A percentile compares a stretch with the other conserved stretches of the same genome.
Conservation (phyloP, 2,113 vertebrate genomes). For the Nasalis larvatus region DNA sequence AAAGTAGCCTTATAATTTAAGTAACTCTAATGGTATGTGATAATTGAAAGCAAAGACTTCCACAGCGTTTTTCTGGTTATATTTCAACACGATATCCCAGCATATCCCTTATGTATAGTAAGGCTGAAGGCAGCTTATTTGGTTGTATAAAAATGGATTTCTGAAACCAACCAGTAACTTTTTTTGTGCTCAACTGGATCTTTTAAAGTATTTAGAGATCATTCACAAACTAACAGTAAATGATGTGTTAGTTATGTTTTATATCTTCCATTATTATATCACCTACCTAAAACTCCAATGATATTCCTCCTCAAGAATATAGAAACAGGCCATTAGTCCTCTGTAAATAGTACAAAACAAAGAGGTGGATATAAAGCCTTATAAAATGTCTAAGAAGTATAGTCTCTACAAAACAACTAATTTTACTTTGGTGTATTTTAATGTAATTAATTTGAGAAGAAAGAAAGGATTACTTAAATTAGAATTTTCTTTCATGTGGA, state of each 20-base stretch:
- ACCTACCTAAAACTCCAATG: background rate
- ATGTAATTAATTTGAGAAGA: background rate
- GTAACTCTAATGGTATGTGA: background rate
- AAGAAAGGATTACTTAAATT: background rate
- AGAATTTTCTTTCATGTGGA: background rate
- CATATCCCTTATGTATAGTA: background rate
- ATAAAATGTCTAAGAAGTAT: background rate
- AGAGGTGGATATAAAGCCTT: background rate
- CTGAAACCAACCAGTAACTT: background rate
- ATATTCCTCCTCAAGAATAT: background rate
- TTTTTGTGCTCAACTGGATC: background rate
- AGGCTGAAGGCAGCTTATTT: background rate
- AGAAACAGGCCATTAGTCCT: background rate
- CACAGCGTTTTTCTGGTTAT: background rate
- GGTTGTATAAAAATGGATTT: background rate
- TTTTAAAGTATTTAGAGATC: background rate
- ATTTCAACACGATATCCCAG: background rate
- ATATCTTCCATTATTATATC: background rate
- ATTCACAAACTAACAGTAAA: background rate
- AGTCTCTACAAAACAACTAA: background rate
- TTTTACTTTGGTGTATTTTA: conserved; percentile 9
- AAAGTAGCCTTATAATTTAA: background rate
- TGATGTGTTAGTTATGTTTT: background rate
- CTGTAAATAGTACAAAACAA: background rate
- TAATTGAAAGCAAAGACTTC: background rate